Percentiles rank a stretch among this genome's conserved stretches.
Conservation (phyloP, 2,888 invertebrate genomes). For the Eristalinus sepulchralis region DNA sequence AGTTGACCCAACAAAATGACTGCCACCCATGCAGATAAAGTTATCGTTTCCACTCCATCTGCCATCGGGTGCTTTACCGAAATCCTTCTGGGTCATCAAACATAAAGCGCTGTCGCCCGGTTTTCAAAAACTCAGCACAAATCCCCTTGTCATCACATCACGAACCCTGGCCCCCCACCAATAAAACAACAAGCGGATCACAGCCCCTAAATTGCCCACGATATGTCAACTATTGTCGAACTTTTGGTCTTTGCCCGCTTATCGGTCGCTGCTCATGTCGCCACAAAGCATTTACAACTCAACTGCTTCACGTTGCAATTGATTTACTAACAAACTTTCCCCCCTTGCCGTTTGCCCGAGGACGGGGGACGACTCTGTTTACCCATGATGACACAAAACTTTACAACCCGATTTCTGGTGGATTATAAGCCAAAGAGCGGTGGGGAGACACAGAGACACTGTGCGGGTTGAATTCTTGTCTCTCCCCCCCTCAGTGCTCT, state of each 20-base stretch:
- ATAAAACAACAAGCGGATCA: background rate
- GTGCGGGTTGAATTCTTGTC: slow-evolving; percentile 34
- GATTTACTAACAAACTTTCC: slow-evolving; percentile 60
- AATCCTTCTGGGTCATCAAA: background rate
- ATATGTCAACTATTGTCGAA: background rate
- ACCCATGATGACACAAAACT: slow-evolving; percentile 60
- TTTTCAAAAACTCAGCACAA: background rate
- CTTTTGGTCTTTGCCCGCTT: slow-evolving; percentile 12
- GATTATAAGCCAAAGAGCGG: slow-evolving; percentile 63
- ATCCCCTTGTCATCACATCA: background rate
- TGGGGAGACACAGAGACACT: slow-evolving; percentile 56
- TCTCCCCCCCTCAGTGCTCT: background rate
- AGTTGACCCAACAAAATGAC: background rate
- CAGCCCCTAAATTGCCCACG: background rate
- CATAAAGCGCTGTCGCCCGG: background rate
- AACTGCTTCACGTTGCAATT: slow-evolving; percentile 49
- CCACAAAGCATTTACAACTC: slow-evolving; percentile 52
- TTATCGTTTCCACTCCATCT: background rate
- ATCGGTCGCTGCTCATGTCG: slow-evolving; percentile 51
- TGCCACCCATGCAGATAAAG: background rate
- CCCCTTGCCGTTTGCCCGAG: background rate
- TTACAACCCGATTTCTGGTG: slow-evolving; percentile 59
- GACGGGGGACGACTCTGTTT: slow-evolving; percentile 18
- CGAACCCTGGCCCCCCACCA: background rate
- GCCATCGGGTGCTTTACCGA: background rate